A percentile compares a stretch with the other conserved stretches of the same genome.
phyloP scores from a whole-genome alignment of 2,888 invertebrate genomes.

The Melikaiella ostensackeni region DNA sequence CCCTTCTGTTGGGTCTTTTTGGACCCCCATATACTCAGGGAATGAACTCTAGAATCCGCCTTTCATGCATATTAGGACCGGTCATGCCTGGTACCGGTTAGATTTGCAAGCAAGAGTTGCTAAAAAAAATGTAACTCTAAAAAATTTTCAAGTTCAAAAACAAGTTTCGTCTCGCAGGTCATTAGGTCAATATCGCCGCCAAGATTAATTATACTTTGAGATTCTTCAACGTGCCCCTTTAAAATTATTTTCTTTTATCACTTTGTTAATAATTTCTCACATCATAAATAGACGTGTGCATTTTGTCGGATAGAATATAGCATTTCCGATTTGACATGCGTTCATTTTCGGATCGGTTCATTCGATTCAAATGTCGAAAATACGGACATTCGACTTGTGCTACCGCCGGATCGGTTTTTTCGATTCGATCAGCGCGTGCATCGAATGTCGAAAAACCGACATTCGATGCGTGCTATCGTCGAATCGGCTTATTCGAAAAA shows the following conservation, averaged over 20 bases:
- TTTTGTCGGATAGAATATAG: no score
- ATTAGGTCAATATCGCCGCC: not conserved
- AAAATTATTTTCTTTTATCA: not conserved
- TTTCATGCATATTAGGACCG: slow-evolving; percentile 8
- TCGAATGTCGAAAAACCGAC: no score
- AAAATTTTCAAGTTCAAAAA: not conserved
- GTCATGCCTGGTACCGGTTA: no score
- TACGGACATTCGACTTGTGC: no score
- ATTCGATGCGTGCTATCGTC: no score
- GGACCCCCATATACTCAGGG: not conserved
- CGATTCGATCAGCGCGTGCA: no score
- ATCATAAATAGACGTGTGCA: no score
- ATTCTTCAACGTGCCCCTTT: not conserved
- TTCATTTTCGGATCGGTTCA: no score
- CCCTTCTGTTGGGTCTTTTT: slow-evolving; percentile 15
- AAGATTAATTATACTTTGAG: not conserved
- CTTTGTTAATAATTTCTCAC: not conserved
- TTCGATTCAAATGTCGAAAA: no score
- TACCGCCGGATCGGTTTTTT: no score
- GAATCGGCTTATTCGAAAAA: no score
- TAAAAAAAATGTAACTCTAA: not conserved
- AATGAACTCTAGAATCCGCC: slow-evolving; percentile 1
- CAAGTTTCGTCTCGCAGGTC: not conserved
- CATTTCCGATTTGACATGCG: no score
- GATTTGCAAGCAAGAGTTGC: slow-evolving; percentile 54